Evolutionary conservation across 2,113 vertebrate genomes (phyloP), one percentile per base, ranked within the genome.

Genomic region (Anarrhichthys ocellatus): DNA sequence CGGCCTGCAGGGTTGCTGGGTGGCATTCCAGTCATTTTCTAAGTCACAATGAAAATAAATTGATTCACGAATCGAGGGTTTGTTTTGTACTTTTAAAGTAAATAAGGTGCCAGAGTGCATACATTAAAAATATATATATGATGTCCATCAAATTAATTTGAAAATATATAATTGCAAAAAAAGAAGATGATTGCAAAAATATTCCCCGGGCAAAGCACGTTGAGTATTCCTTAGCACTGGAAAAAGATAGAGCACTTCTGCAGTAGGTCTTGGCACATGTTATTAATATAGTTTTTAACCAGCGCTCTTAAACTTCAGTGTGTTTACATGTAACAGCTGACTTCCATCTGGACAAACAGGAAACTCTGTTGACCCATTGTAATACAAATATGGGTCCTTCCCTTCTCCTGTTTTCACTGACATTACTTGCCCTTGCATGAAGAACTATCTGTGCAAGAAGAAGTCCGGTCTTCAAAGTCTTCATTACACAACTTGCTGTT

Each of bases 251-350:
- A 44, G n/a, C 52, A 13, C 7, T 48, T 56, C 6, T 9, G 32
- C 13, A 46, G 14, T n/a, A 9, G 44, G 54, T 74, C 24, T 71
- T 9, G 48, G n/a, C 34, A 4, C 18, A 40, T 54, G 48, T 83
- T 65, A 62, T 69, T 77, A 62, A 46, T 63, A 52, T 20, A 11
- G 5, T 15, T 15, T 56, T 69, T 71, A 32, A 24, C 32, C 27
- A 34, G 18, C 1, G 2, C 18, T 69, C 13, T 29, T 10, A 48
- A 32, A 73, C 17, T 17, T 48, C 15, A 62, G 63, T 24, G 10
- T 83, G 58, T 75, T 89, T 87, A 81, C 62, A 73, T 73, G 24
- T 24, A 78, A 76, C 66, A 83, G 85, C 65, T 82, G 67, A 83
- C 61, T 18, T 79, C 22, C 80, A 82, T 84, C 56, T 76, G 56